Evolutionary conservation across 1,140 invertebrate species (phyloP), one percentile per base, ranked within the genome.

Genomic region (Trachymyrmex cornetzi): DNA sequence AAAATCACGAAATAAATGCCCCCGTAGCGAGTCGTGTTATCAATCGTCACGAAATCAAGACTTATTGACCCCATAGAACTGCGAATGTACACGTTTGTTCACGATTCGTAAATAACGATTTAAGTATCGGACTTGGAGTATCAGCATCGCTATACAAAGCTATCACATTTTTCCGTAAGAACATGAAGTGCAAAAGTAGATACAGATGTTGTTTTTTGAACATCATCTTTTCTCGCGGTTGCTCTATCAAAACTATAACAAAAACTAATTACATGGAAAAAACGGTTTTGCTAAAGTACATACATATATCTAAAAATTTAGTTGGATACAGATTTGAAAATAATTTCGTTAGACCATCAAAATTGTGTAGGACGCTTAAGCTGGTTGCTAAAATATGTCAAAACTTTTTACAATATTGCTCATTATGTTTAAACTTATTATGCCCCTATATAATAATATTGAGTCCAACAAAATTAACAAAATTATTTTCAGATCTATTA

Each of bases 51-150:
- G 38, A 74, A 84, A 84, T 84, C 69, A 74, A 50, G 69, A 84
- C 80, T 84, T 84, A 84, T 27, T 48, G 80, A 22, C 12, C 34
- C n/a, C 9, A 16, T 55, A 19, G 44, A 38, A 59, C 24, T 22
- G 66, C 14, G 19, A 14, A 74, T 12, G 14, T 34, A n/a, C 77
- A 79, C 59, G 16, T n/a, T n/a, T 50, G 69, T 74, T 72, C 67
- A 12, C 57, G 69, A 84, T 50, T 71, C 77, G 48, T 84, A 84
- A 84, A 84, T 74, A 84, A 84, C 69, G 38, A 61, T 80, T 67
- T 69, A 53, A 38, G n/a, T n/a, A 59, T 74, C 53, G 34, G 24
- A 72, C 34, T 38, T 38, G n/a, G 7, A 72, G 34, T 24, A 64
- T 27, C 61, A 16, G 48, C 7, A 55, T 74, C 34, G 24, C 19